Evolutionary conservation across 37 sponge, comb jelly and placozoan species (phyloP), one percentile per base, ranked within the genome.

Genomic region (Dysidea cf. avara): DNA sequence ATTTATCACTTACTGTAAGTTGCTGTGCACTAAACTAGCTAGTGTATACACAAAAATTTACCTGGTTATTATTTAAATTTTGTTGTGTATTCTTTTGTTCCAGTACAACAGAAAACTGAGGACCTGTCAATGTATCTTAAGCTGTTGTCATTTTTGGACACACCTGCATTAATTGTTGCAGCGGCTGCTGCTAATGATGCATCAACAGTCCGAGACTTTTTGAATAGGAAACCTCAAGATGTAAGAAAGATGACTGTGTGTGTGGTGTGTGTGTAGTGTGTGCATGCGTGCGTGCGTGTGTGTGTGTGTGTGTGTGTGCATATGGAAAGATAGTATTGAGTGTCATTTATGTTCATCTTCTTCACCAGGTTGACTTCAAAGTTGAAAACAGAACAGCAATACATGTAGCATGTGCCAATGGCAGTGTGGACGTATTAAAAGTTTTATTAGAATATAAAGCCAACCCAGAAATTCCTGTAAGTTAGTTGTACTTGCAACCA

Each of bases 311-410:
- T 24, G n/a, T 12, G 22, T 12, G 14, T 13, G 16, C 14, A 59
- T 13, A 18, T 50, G 18, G 53, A 50, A 20, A 18, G 39, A 25
- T 32, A 61, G 25, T 57, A 29, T 17, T 29, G 28, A 26, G 18
- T 55, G 14, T 52, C 6, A 26, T 14, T 54, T 52, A 39, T 11
- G 18, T 1, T 2, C 35, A 13, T 7, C 25, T 18, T 54, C 43
- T 57, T 26, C 68, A 46, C 20, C 66, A 90, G 91, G 90, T 94
- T 11, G 83, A 95, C 63, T 32, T 66, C 2, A 84, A 76, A 25
- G 87, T 82, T 9, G 82, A 69, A 39, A 92, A 84, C 13, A 86
- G 77, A 59, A 74, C 87, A 24, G 91, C 96, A 20, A 68, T 95
- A 7, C 96, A 95, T 56, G 83, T 82, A 65, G 96, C 96, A 12